phyloP scores from a whole-genome alignment of 2,888 invertebrate species.

The Agonum fuliginosum region DNA sequence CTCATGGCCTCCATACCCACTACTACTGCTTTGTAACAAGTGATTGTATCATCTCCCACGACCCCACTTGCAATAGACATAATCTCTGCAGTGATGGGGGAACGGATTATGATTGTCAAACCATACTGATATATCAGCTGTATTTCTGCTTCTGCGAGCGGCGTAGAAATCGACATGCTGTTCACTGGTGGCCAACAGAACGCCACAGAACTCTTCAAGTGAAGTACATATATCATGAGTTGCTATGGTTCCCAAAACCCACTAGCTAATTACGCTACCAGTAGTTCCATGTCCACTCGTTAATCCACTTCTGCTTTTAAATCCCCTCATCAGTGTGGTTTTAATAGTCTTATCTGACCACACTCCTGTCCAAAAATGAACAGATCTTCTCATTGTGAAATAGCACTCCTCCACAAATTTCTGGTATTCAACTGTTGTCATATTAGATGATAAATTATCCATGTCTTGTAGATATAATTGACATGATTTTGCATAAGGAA shows the following conservation, averaged over 20 bases:
- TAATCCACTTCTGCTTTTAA: constrained; percentile 62
- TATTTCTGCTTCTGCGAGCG: constrained; percentile 62
- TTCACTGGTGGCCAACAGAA: constrained; percentile 50
- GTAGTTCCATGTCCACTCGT: constrained; percentile 62
- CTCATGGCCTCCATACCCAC: constrained; percentile 50
- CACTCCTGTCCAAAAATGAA: neutral
- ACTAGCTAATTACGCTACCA: constrained; percentile 57
- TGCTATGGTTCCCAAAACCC: constrained; percentile 61
- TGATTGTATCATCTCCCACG: constrained; percentile 61
- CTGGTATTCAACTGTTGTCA: neutral
- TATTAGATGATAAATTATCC: neutral
- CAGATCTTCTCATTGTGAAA: neutral
- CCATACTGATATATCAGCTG: constrained; percentile 62
- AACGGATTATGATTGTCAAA: constrained; percentile 62
- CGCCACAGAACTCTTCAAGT: constrained; percentile 60
- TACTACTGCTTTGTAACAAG: constrained; percentile 61
- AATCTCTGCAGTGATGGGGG: constrained; percentile 55
- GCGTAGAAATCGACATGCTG: constrained; percentile 63
- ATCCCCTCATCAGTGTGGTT: constrained; percentile 62
- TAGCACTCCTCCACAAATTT: neutral
- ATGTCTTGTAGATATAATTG: constrained; percentile 1
- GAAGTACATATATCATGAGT: constrained; percentile 60
- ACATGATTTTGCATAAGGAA: constrained; percentile 1
- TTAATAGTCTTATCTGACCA: constrained; percentile 61
- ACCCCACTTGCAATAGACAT: constrained; percentile 62